Percentiles rank a stretch among this genome's conserved stretches.
Evolutionary conservation across 2,797 vertebrate species (phyloP).

Genomic region (Sorex maritimensis): DNA sequence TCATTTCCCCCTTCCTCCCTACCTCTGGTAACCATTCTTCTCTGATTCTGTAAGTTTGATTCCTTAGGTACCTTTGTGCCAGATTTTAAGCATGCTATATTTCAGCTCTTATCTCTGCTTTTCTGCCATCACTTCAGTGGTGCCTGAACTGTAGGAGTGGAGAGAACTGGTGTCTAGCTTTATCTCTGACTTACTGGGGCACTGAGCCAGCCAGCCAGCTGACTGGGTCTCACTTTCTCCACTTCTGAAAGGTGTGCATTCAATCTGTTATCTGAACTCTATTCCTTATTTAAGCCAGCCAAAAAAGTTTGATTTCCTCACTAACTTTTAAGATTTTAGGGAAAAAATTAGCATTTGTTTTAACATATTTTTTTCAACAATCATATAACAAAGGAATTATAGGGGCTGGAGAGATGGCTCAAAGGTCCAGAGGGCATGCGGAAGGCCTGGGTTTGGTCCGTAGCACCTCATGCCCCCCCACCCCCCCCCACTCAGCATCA

Average conservation of each 20-base stretch:
- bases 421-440: no score
- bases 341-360: background rate
- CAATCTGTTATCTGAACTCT: background rate
- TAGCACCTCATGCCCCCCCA: no score
- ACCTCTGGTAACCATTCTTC: background rate
- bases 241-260: background rate
- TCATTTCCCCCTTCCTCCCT: background rate
- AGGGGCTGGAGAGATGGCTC: no score
- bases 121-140: background rate
- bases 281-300: background rate
- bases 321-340: conserved; percentile 16
- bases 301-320: conserved; percentile 14
- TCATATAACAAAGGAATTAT: background rate
- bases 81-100: background rate
- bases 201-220: background rate
- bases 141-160: background rate
- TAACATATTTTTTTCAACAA: background rate
- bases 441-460: no score
- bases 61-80: conserved; percentile 1
- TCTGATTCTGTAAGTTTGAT: background rate
- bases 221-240: background rate
- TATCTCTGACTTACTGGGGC: background rate
- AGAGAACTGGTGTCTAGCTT: background rate
- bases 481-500: no score
- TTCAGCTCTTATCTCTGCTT: conserved; percentile 41